Conservation (phyloP, 2,113 vertebrate species). For the Lepisosteus oculatus region DNA sequence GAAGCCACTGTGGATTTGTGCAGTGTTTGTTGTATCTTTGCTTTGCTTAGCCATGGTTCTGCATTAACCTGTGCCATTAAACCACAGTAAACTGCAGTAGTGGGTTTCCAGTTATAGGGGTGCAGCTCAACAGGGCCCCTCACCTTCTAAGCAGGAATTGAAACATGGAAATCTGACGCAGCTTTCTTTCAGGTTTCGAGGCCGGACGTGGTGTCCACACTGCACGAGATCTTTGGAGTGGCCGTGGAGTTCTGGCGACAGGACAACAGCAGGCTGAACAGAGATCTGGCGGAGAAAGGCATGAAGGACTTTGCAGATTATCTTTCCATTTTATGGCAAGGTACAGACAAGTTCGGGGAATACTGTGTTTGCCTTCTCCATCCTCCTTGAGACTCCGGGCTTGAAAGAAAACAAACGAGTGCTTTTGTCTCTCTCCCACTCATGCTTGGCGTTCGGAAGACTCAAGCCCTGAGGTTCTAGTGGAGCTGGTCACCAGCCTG, state of each 20-base stretch:
- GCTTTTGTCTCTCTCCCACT: background rate
- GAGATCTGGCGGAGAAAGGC: slow-evolving; percentile 68
- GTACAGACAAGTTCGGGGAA: slow-evolving; percentile 52
- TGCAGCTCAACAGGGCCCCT: too few relatives aligned
- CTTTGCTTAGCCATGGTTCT: too few relatives aligned
- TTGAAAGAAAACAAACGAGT: background rate
- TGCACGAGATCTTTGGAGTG: slow-evolving; percentile 79
- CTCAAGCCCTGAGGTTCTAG: slow-evolving; percentile 61
- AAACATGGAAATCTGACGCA: too few relatives aligned
- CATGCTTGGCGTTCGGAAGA: slow-evolving; percentile 55
- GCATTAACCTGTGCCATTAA: too few relatives aligned
- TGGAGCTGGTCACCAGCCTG: slow-evolving; percentile 71
- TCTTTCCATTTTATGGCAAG: slow-evolving; percentile 76
- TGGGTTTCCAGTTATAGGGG: too few relatives aligned
- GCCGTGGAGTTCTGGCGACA: slow-evolving; percentile 86
- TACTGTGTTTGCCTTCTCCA: too few relatives aligned
- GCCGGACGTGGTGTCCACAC: slow-evolving; percentile 56
- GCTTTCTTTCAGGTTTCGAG: slow-evolving; percentile 11
- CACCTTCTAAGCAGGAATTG: too few relatives aligned
- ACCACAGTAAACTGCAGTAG: too few relatives aligned
- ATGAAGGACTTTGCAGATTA: slow-evolving; percentile 75
- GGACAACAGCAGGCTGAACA: slow-evolving; percentile 75
- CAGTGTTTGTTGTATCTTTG: too few relatives aligned
- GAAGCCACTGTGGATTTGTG: too few relatives aligned
- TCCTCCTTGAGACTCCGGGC: background rate